Evolutionary conservation across 2,113 vertebrate genomes (phyloP).

Genomic region (Otis tarda): DNA sequence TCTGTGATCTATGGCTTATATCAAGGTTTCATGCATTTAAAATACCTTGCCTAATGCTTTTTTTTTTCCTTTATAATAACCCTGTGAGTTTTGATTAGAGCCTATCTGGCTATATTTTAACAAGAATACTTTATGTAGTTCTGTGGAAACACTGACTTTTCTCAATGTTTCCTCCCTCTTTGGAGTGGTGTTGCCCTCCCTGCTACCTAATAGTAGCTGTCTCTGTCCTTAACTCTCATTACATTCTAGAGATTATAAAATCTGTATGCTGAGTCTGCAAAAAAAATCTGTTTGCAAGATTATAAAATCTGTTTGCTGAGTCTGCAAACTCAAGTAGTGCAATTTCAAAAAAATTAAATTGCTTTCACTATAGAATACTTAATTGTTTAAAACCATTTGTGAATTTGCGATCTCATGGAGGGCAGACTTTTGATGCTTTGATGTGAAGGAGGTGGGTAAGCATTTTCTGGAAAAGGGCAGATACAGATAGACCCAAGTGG

Average conservation of each 20-base stretch:
- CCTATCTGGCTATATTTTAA: background rate
- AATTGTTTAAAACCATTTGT: background rate
- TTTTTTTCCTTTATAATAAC: background rate
- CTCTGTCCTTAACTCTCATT: background rate
- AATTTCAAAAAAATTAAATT: background rate
- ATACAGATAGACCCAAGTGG: background rate
- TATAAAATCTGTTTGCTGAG: background rate
- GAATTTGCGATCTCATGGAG: background rate
- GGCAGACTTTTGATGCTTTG: background rate
- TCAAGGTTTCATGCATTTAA: conserved; percentile 19
- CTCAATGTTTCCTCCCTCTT: background rate
- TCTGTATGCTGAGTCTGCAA: background rate
- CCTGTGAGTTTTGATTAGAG: background rate
- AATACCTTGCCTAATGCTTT: background rate
- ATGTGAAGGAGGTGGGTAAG: background rate
- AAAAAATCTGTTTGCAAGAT: background rate
- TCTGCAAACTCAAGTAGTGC: background rate
- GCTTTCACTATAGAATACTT: background rate
- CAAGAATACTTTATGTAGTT: background rate
- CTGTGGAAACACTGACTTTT: background rate
- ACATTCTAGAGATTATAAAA: background rate
- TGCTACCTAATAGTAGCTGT: background rate
- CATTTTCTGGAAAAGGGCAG: background rate
- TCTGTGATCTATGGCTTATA: background rate
- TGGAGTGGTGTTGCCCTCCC: background rate